Evolutionary conservation across 2,888 invertebrate genomes (phyloP).

Genomic region (Leucophenga maculata): DNA sequence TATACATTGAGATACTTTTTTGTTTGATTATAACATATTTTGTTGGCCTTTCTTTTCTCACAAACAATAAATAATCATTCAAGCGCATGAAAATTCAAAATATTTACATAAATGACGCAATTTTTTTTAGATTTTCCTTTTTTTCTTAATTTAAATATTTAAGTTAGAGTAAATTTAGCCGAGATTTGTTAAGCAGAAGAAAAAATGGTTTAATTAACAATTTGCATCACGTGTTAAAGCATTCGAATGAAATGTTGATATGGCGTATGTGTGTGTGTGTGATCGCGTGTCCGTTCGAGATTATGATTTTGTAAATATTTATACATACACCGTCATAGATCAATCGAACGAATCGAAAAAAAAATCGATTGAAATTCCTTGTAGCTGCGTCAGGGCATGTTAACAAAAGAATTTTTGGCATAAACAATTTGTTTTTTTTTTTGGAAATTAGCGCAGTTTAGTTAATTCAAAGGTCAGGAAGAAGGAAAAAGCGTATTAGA

Average conservation of each 20-base stretch:
- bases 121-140: slow-evolving; percentile 41
- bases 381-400: no score
- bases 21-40: slow-evolving; percentile 15
- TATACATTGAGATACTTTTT: no score
- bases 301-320: slow-evolving; percentile 57
- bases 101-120: slow-evolving; percentile 55
- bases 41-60: slow-evolving; percentile 46
- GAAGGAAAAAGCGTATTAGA: no score
- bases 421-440: no score
- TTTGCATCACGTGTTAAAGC: not conserved
- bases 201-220: not conserved
- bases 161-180: no score
- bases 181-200: slow-evolving; percentile 3
- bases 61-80: slow-evolving; percentile 62
- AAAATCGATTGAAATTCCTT: not conserved
- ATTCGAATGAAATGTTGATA: not conserved
- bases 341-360: not conserved
- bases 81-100: slow-evolving; percentile 48
- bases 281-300: slow-evolving; percentile 23
- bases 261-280: no score
- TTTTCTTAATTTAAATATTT: slow-evolving; percentile 37
- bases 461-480: no score
- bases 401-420: no score
- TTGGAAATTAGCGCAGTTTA: no score
- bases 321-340: slow-evolving; percentile 28